These are phyloP conservation scores for Sialis lutaria DNA, from an alignment of 2,888 invertebrate genomes.

Conservation along the genomic window DNA sequence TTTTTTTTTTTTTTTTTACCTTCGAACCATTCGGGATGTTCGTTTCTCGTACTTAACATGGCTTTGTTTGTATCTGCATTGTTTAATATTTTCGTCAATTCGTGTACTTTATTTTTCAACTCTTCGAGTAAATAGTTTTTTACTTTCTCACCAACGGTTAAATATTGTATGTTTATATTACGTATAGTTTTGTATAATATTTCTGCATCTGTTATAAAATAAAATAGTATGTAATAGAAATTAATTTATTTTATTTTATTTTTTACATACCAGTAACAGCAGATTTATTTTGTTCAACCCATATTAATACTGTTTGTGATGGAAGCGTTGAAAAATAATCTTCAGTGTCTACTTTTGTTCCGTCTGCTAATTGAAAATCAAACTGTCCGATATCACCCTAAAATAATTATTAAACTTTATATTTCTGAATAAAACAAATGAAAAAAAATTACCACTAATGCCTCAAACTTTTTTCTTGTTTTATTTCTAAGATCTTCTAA, in stretches of 20 bases:
- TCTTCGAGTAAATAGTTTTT: slow-evolving; percentile 58
- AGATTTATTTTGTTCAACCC: slow-evolving; percentile 23
- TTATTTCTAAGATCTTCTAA: slow-evolving; percentile 47
- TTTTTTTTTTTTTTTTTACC: slow-evolving; percentile 26
- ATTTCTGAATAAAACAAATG: background rate
- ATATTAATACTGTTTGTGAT: slow-evolving; percentile 56
- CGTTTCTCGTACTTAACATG: slow-evolving; percentile 37
- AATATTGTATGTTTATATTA: slow-evolving; percentile 45
- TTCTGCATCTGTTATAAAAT: slow-evolving; percentile 38
- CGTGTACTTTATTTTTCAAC: slow-evolving; percentile 34
- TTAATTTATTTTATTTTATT: background rate
- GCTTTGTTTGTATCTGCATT: slow-evolving; percentile 36
- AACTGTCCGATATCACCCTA: slow-evolving; percentile 13
- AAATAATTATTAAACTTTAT: background rate
- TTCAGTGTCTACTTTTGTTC: slow-evolving; percentile 53
- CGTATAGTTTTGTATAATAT: slow-evolving; percentile 51
- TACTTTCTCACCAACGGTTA: slow-evolving; percentile 51
- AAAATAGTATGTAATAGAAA: background rate
- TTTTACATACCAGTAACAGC: slow-evolving; percentile 18
- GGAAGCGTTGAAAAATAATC: slow-evolving; percentile 59
- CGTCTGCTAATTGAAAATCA: slow-evolving; percentile 33
- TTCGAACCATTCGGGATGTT: slow-evolving; percentile 68
- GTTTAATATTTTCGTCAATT: slow-evolving; percentile 25
- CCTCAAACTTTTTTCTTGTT: slow-evolving; percentile 44
- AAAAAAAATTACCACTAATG: background rate